Evolutionary conservation across 2,113 vertebrate species (phyloP).

Genomic region (Anser brachyrhynchus): DNA sequence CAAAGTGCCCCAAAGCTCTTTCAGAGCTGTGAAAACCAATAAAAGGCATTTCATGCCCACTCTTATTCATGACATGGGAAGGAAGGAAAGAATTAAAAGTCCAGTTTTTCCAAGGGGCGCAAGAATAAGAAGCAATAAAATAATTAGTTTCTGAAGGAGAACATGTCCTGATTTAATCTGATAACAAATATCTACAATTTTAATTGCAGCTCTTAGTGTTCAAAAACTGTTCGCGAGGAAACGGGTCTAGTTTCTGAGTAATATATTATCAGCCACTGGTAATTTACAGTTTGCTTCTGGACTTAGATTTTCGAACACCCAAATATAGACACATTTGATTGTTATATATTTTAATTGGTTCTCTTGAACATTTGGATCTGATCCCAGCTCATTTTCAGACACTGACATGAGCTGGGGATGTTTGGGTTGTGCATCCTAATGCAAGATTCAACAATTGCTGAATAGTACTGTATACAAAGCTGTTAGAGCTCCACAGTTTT

Average conservation of each 20-base stretch:
- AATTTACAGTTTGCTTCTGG: background rate
- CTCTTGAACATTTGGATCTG: background rate
- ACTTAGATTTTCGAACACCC: background rate
- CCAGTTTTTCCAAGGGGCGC: background rate
- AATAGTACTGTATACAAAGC: background rate
- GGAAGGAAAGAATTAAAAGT: constrained; percentile 14
- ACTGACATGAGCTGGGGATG: background rate
- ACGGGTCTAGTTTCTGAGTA: background rate
- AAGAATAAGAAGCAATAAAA: constrained; percentile 7
- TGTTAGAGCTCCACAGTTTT: background rate
- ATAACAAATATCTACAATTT: background rate
- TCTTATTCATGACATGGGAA: constrained; percentile 31
- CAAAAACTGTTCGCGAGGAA: background rate
- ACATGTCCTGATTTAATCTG: background rate
- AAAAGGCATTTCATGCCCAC: background rate
- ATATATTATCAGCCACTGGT: background rate
- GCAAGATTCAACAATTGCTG: background rate
- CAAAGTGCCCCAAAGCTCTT: background rate
- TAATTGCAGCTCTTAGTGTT: background rate
- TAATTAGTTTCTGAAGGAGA: background rate
- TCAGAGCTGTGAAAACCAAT: background rate
- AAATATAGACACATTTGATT: background rate
- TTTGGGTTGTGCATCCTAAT: constrained; percentile 37
- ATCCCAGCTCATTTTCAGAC: constrained; percentile 44
- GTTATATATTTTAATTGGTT: constrained; percentile 18